Evolutionary conservation across 2,888 invertebrate species (phyloP).

Genomic region (Drosophila nr. perissopoda): DNA sequence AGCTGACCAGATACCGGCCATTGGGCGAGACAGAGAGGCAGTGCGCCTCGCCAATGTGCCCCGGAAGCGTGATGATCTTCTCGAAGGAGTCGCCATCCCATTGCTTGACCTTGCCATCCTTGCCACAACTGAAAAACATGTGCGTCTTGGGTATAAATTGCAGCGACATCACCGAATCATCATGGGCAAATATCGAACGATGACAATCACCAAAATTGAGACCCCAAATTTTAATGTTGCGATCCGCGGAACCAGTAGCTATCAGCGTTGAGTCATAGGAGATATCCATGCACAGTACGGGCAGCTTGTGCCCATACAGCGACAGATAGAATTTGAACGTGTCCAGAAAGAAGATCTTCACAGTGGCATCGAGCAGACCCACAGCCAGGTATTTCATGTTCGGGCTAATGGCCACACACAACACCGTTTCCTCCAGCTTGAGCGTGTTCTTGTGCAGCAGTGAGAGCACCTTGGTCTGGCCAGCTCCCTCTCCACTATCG

Average conservation of each 20-base stretch:
- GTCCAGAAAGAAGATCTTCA: constrained; percentile 97
- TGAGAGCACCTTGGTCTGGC: constrained; percentile 88
- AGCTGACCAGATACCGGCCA: constrained; percentile 91
- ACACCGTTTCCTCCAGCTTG: constrained; percentile 94
- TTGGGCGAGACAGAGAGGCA: constrained; percentile 91
- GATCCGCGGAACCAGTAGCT: constrained; percentile 97
- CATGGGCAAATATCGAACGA: constrained; percentile 97
- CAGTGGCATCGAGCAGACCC: constrained; percentile 95
- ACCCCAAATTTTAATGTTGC: constrained; percentile 99
- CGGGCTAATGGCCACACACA: constrained; percentile 93
- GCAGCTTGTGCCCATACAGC: constrained; percentile 97
- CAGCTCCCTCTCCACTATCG: constrained; percentile 86
- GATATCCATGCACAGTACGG: constrained; percentile 96
- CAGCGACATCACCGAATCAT: constrained; percentile 95
- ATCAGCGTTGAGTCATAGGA: constrained; percentile 94
- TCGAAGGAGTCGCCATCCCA: constrained; percentile 98
- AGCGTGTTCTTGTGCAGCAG: constrained; percentile 92
- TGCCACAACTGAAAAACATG: constrained; percentile 96
- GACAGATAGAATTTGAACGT: constrained; percentile 97
- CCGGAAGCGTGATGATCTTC: constrained; percentile 93
- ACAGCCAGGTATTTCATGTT: constrained; percentile 95
- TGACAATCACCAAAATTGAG: constrained; percentile 99
- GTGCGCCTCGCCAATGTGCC: constrained; percentile 92
- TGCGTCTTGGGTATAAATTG: constrained; percentile 96
- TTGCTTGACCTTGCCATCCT: constrained; percentile 97